These are phyloP conservation scores for Orcinus orca DNA, from an alignment of 2,113 vertebrate species.

Conservation along the genomic window DNA sequence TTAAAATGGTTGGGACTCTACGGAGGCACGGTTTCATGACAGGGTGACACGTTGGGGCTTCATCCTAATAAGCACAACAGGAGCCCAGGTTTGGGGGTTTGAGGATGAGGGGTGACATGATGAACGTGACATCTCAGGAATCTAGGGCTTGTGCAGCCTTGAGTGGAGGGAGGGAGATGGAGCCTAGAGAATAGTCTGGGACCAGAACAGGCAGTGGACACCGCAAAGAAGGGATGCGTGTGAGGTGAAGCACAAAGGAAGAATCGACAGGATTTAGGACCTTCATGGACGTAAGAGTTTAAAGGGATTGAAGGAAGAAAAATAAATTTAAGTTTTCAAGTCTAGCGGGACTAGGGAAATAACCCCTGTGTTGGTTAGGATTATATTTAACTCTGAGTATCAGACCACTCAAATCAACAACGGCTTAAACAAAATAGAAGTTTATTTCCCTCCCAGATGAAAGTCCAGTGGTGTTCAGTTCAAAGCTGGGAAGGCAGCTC, in stretches of 20 bases:
- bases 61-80: not conserved
- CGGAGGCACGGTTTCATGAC: not conserved
- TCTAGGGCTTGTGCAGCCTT: not conserved
- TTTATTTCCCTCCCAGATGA: not conserved
- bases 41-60: not conserved
- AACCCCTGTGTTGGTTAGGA: not conserved
- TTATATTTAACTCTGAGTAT: slow-evolving; percentile 13
- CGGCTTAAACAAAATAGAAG: not conserved
- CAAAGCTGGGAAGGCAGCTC: not conserved
- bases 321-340: slow-evolving; percentile 4
- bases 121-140: not conserved
- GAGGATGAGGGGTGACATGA: not conserved
- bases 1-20: not conserved
- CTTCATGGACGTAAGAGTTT: not conserved
- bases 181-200: not conserved
- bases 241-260: not conserved
- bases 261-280: not conserved
- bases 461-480: not conserved
- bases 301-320: not conserved
- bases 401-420: slow-evolving; percentile 7
- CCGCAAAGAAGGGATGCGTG: not conserved
- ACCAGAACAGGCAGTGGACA: not conserved
- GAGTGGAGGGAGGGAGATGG: not conserved
- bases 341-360: not conserved
- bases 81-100: not conserved